Evolutionary conservation across 2,113 vertebrate species (phyloP), one percentile per base, ranked within the genome.

Genomic region (Oxygymnocypris stewartii): DNA sequence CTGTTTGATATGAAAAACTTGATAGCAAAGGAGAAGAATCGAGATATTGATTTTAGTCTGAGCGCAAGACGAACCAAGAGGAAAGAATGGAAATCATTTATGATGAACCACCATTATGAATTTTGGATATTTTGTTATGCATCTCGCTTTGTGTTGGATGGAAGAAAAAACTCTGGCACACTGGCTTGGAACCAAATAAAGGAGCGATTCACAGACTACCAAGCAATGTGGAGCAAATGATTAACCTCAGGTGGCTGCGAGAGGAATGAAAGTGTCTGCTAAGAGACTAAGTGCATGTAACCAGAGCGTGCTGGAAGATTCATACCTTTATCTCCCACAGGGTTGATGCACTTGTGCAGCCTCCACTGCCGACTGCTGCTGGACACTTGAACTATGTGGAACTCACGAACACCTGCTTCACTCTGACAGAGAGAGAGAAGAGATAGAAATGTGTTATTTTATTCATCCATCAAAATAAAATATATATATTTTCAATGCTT

Each of bases 351-450:
- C 90, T 95, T 97, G 69, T 97, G 95, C 54, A 99, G 94, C 82
- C 95, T 95, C 98, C 98, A 99, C 88, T 96, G 95, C 86, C 93
- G 96, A 89, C 97, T 98, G 87, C 96, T 96, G 92, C 98, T 99
- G 51, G 98, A 99, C 87, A 99, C 96, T 93, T 99, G 98, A 13
- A 97, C 94, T 82, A 99, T 95, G 89, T 99, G 97, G 86, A 99
- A 99, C 90, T 99, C 97, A 25, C 97, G 97, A 75, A 98, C 96
- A 0, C 96, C 97, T 79, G 96, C 95, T 94, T 99, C 98, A 93
- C 95, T 98, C 98, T 99, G 93, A 51, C 79, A 42, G 63, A 49
- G 9, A 8, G 2, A 23, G 20, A 54, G 71, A 69, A 4, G 42
- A 61, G 57, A 49, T 4, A 49, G 47, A 13, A 49, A 49, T 49